Evolutionary conservation across 2,888 invertebrate genomes (phyloP), one percentile per base, ranked within the genome.

Genomic region (Antitype chi): DNA sequence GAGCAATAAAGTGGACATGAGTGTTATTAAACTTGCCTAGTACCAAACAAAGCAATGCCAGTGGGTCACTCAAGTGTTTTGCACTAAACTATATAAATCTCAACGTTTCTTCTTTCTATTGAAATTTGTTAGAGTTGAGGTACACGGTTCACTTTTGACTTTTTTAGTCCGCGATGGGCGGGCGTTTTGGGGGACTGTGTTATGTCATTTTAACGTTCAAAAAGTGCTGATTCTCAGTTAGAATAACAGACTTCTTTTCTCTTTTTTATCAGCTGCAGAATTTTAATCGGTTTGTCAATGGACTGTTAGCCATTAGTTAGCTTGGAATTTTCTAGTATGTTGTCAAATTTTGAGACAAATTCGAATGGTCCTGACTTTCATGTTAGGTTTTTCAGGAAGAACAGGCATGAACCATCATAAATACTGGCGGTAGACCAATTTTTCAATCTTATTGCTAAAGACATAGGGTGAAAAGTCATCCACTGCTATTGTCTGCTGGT

Each of bases 41-140:
- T 47, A 57, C 64, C 82, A 74, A 78, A 81, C 85, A 83, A 85
- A 84, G 70, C 75, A 52, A 67, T 71, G 71, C 59, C 70, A 85
- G 64, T 78, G 63, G 85, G 85, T 66, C 78, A 84, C 49, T 82
- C 28, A 60, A 81, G 72, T 57, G 76, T 76, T 76, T 67, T 77
- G 63, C 28, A 68, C 76, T 74, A 86, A 72, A 76, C 68, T 84
- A 76, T 67, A 77, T 83, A 83, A 80, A 76, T 80, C 68, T 76
- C 49, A 2, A 25, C 64, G 66, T 84, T 74, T 82, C 87, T 87
- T 79, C 78, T 87, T 87, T 85, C 85, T 79, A 76, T 49, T 49
- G 55, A 55, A 69, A 60, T 32, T 15, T 55, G 23, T 85, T 76
- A 85, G 81, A 63, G 67, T 23, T 70, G 66, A 52, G 67, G 70